Evolutionary conservation across 1,140 invertebrate genomes (phyloP), one percentile per base, ranked within the genome.

Genomic region (Neuroterus valhalla): DNA sequence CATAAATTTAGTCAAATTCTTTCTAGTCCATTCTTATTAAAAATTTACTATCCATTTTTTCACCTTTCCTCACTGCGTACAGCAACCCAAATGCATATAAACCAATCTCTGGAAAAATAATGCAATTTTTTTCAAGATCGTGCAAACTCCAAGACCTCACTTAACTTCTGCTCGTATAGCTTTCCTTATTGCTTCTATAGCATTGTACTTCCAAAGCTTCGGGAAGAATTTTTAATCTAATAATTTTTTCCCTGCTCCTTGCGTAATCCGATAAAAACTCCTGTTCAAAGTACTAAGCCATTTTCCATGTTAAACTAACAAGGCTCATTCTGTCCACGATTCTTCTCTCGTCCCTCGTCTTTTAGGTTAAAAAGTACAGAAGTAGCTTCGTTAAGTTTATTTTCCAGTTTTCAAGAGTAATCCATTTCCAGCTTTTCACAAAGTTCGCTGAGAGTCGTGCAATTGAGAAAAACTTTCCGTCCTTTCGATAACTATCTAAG

Each of bases 301-400:
- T 62, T 38, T 62, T 31, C 21, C 52, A 62, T 62, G 23, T 62
- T 31, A 62, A 62, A 62, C 52, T 62, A 23, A 26, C 52, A 62
- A 62, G 14, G 52, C 23, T 62, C 12, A 62, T 62, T 62, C 26
- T 23, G 31, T 62, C 46, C 46, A 48, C 46, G 46, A 48, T 48
- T 48, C 46, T 48, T 48, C 46, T 62, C 55, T 62, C 55, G 14
- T 17, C 26, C n/a, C n/a, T n/a, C n/a, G n/a, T n/a, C n/a, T n/a
- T 38, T 62, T 8, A 0, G 10, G 31, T 38, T 38, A 8, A 3
- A 23, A 62, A 62, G 52, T 26, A 21, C 21, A 3, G 26, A 15
- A 62, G 52, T 52, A 62, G 23, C 52, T 62, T 62, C 52, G 52
- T 55, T 26, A 55, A 55, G 19, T 55, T 55, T 55, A 55, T 55